Percentiles rank a stretch among this genome's conserved stretches.
Conservation (phyloP, 2,113 vertebrate genomes). For the Herpailurus yagouaroundi region DNA sequence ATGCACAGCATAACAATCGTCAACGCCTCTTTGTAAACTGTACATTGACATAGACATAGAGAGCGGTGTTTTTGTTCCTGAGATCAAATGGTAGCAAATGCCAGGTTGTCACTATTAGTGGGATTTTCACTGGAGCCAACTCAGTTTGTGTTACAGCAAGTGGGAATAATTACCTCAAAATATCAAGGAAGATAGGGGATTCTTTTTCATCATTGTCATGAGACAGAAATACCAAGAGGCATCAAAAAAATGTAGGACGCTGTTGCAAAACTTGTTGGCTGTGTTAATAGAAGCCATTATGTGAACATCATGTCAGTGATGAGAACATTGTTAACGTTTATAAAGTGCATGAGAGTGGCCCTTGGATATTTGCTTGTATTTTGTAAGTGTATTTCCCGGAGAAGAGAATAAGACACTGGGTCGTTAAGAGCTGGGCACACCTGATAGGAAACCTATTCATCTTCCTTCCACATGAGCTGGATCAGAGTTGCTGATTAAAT, state of each 20-base stretch:
- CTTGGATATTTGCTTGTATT: background rate
- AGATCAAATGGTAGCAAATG: constrained; percentile 22
- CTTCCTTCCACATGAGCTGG: background rate
- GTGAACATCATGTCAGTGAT: constrained; percentile 7
- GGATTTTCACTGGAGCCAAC: background rate
- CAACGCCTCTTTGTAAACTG: background rate
- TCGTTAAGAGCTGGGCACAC: background rate
- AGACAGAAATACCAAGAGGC: constrained; percentile 30
- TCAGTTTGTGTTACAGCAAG: background rate
- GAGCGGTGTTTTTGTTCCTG: background rate
- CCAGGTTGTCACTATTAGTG: background rate
- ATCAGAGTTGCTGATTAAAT: background rate
- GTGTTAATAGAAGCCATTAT: constrained; percentile 10
- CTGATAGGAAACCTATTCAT: background rate
- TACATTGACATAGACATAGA: background rate
- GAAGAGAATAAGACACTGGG: background rate
- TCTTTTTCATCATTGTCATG: constrained; percentile 7
- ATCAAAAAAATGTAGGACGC: background rate
- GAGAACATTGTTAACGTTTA: constrained; percentile 9
- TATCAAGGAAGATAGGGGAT: background rate
- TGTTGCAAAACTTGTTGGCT: constrained; percentile 28
- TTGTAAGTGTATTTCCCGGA: background rate
- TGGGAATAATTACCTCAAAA: constrained; percentile 2
- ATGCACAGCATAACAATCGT: background rate
- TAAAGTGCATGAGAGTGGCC: background rate